Percentiles rank a stretch among this genome's conserved stretches.
phyloP scores from a whole-genome alignment of 2,797 vertebrate species.

The Cossypha heuglini region DNA sequence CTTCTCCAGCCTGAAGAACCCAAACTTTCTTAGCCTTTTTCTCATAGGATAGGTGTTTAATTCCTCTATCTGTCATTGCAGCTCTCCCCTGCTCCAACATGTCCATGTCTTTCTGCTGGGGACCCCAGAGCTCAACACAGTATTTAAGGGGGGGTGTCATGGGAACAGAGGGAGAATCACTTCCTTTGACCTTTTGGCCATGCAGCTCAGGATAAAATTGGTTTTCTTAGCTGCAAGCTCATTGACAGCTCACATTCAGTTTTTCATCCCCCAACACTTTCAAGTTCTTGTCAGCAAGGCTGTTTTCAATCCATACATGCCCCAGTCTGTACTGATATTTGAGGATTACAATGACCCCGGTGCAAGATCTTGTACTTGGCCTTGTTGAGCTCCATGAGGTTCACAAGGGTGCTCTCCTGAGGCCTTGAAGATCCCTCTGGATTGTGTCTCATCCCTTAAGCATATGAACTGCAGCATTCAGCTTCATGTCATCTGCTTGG shows the following conservation, averaged over 20 bases:
- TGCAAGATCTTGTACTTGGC: background rate
- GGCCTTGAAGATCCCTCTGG: background rate
- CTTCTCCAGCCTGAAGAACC: background rate
- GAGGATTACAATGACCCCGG: no score
- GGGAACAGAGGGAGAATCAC: background rate
- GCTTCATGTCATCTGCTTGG: background rate
- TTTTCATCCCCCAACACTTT: background rate
- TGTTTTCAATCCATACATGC: background rate
- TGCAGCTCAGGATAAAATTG: background rate
- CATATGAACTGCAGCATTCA: background rate
- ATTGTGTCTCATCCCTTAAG: background rate
- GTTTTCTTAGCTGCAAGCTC: background rate
- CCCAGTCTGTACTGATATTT: background rate
- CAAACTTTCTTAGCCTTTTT: background rate
- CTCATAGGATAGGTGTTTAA: accelerated
- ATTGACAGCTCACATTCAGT: background rate
- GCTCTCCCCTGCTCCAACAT: background rate
- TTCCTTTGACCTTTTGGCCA: background rate
- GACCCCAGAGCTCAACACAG: background rate
- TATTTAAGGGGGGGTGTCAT: background rate
- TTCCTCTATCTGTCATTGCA: background rate
- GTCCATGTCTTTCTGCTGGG: background rate
- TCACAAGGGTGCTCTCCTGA: background rate
- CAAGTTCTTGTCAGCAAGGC: background rate
- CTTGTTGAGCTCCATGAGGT: background rate